Percentiles rank a stretch among this genome's conserved stretches.
Conservation (phyloP, 2,797 vertebrate genomes). For the Argentina silus region DNA sequence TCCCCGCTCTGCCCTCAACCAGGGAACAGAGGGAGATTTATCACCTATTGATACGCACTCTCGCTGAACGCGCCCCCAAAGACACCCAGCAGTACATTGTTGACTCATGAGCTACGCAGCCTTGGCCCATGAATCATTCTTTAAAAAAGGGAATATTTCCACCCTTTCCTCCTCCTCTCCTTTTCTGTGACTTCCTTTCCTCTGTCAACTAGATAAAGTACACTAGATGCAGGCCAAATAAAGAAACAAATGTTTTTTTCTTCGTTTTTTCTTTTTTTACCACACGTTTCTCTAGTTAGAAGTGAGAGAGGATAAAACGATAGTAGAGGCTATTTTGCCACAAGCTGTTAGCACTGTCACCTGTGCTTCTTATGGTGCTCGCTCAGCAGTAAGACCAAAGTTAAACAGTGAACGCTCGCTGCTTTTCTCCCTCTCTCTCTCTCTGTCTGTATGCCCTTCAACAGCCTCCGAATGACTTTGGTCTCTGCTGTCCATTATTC, state of each 20-base stretch:
- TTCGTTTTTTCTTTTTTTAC: slow-evolving; percentile 55
- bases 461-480: not conserved
- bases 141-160: slow-evolving; percentile 64
- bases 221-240: slow-evolving; percentile 67
- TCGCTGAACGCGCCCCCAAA: slow-evolving; percentile 65
- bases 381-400: slow-evolving; percentile 33
- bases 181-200: slow-evolving; percentile 71
- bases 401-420: slow-evolving; percentile 11
- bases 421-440: slow-evolving; percentile 10
- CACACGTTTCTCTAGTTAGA: slow-evolving; percentile 49
- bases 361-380: slow-evolving; percentile 36
- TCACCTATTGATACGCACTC: slow-evolving; percentile 76
- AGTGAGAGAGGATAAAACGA: slow-evolving; percentile 36
- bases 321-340: slow-evolving; percentile 46
- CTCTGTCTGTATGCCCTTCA: slow-evolving; percentile 3
- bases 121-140: slow-evolving; percentile 74
- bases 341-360: slow-evolving; percentile 37
- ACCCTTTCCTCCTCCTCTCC: slow-evolving; percentile 28
- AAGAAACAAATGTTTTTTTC: slow-evolving; percentile 60
- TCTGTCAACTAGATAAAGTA: slow-evolving; percentile 75
- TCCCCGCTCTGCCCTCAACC: slow-evolving; percentile 41
- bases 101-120: slow-evolving; percentile 76
- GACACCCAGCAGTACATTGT: slow-evolving; percentile 75
- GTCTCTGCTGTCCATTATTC: slow-evolving; percentile 12
- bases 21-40: slow-evolving; percentile 72